phyloP scores from a whole-genome alignment of 2,888 invertebrate species.

The Altica lythri region DNA sequence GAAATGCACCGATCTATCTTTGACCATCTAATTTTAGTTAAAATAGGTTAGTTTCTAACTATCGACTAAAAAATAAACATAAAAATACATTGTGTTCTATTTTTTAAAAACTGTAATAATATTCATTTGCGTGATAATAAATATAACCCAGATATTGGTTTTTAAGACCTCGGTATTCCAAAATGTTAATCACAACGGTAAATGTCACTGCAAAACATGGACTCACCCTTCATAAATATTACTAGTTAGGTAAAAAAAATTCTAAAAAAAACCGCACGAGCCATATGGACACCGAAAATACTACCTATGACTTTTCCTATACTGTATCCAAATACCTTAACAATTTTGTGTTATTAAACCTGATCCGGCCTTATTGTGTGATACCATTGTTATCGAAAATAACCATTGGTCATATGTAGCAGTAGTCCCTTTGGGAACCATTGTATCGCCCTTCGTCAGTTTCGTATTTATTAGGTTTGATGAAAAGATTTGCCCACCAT shows the following conservation, averaged over 20 bases:
- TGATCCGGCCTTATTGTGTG: slow-evolving; percentile 26
- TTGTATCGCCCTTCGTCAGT: slow-evolving; percentile 25
- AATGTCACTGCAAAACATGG: too few relatives aligned
- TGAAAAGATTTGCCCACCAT: slow-evolving; percentile 39
- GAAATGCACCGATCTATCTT: too few relatives aligned
- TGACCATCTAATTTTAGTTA: too few relatives aligned
- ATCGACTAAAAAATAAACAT: too few relatives aligned
- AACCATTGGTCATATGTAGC: slow-evolving; percentile 34
- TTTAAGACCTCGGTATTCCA: too few relatives aligned
- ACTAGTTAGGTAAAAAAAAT: background rate
- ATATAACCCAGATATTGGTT: too few relatives aligned
- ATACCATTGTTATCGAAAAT: slow-evolving; percentile 29
- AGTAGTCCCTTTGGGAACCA: slow-evolving; percentile 17
- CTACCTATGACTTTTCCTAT: slow-evolving; percentile 19
- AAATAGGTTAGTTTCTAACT: too few relatives aligned
- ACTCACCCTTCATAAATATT: too few relatives aligned
- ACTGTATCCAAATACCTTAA: slow-evolving; percentile 25
- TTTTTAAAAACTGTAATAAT: too few relatives aligned
- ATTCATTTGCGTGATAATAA: too few relatives aligned
- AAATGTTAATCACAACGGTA: too few relatives aligned
- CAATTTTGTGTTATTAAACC: slow-evolving; percentile 28
- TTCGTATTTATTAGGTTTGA: slow-evolving; percentile 26
- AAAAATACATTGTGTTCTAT: too few relatives aligned
- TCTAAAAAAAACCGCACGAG: slow-evolving; percentile 27
- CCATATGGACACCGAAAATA: slow-evolving; percentile 32